Evolutionary conservation across 2,113 vertebrate species (phyloP).

Genomic region (Pongo pygmaeus): DNA sequence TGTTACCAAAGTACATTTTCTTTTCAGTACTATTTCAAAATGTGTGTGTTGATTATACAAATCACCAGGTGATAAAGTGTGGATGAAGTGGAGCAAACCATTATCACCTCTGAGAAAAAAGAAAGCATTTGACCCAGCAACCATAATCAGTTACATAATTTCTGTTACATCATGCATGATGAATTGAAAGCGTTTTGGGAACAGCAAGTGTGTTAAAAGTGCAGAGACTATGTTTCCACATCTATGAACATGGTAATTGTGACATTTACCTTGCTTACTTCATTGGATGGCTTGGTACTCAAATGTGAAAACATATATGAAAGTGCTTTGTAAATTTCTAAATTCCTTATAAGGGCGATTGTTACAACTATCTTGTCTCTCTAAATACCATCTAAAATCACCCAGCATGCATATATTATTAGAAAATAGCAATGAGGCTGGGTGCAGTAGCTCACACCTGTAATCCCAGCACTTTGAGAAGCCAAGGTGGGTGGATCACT

Average conservation of each 20-base stretch:
- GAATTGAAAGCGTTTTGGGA: background rate
- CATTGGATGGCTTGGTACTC: background rate
- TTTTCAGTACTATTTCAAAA: background rate
- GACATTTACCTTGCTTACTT: background rate
- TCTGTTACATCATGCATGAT: background rate
- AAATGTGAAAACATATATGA: background rate
- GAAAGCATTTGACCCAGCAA: background rate
- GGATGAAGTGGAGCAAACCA: background rate
- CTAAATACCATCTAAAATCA: background rate
- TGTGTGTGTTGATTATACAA: background rate
- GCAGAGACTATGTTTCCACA: background rate
- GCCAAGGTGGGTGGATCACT: too few relatives aligned
- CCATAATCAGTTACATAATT: background rate
- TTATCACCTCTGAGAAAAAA: background rate
- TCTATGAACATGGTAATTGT: background rate
- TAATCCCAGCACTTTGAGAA: too few relatives aligned
- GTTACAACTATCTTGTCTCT: background rate
- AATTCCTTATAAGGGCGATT: background rate
- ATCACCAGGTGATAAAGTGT: background rate
- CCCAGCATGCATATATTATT: background rate
- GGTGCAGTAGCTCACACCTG: accelerated
- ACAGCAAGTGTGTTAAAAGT: background rate
- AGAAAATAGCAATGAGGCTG: background rate
- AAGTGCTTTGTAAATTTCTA: background rate
- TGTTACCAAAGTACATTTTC: background rate